Base-by-base conservation (phyloP, 2,888 invertebrate species). In the Cataglyphis albicans region DNA sequence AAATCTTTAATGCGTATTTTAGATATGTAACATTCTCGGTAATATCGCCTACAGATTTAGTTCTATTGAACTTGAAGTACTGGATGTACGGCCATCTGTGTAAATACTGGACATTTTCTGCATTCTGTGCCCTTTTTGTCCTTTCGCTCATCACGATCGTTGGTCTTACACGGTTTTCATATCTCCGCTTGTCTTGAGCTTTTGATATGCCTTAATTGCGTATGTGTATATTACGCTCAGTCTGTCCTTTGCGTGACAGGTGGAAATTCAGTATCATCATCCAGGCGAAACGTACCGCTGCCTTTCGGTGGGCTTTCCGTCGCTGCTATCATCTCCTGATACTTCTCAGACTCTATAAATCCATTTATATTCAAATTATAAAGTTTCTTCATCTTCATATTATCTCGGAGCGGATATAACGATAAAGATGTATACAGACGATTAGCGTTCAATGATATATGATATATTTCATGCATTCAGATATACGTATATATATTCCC, bases 201-300 rank as follows among this genome's bases (percentile, higher is more conserved):
- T 80, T 87, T 90, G 91, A 92, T 91, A 92, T 91, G 92, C 89
- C 82, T 88, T 73, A 73, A 74, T 74, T 80, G 44, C n/a, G 52
- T 52, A 52, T 61, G 10, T 61, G 35, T 44, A 25, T 35, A 10
- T 76, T 82, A 86, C 65, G 84, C 80, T 90, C 95, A 96, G 93
- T 96, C 96, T 86, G 95, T 95, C 90, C 95, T 95, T 92, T 96
- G 96, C 81, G 96, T 96, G 92, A 98, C 97, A 87, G 98, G 98
- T 90, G 98, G 98, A 95, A 98, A 98, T 95, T 98, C 98, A 89
- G 96, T 95, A 89, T 97, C 97, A 95, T 98, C 98, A 93, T 97
- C 97, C 95, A 98, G 96, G 94, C 97, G 97, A 95, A 97, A 97
- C 57, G 92, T 90, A 52, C 92, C 92, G 88, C 96, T 95, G 83